Evolutionary conservation across 2,888 invertebrate species (phyloP).

Genomic region (Prosopocoilus inquinatus): DNA sequence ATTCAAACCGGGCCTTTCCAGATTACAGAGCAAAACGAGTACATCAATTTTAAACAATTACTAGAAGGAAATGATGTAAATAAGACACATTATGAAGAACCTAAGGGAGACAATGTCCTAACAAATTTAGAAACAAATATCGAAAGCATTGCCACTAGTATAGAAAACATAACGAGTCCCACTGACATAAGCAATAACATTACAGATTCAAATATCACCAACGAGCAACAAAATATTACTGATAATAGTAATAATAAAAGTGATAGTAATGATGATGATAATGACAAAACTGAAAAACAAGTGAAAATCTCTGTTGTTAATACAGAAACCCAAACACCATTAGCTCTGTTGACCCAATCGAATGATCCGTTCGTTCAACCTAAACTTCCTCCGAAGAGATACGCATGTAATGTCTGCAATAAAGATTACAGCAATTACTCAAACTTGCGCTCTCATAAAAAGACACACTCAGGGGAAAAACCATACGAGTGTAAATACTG

Average conservation of each 20-base stretch:
- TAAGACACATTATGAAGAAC: slow-evolving; percentile 24
- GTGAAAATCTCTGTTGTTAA: neutral
- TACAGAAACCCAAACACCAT: slow-evolving; percentile 15
- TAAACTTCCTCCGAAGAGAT: slow-evolving; percentile 29
- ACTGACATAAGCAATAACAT: neutral
- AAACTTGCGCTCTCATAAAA: slow-evolving; percentile 46
- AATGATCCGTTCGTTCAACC: slow-evolving; percentile 18
- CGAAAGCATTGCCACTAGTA: neutral
- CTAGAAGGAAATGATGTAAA: slow-evolving; percentile 35
- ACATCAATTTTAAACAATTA: slow-evolving; percentile 45
- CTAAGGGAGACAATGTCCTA: neutral
- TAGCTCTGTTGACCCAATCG: slow-evolving; percentile 23
- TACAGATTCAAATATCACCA: neutral
- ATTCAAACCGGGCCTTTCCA: slow-evolving; percentile 27
- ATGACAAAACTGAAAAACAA: neutral
- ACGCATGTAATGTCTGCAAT: slow-evolving; percentile 41
- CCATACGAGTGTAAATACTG: slow-evolving; percentile 49
- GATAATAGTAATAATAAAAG: too few species aligned
- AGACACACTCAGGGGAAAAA: slow-evolving; percentile 49
- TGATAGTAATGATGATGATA: neutral
- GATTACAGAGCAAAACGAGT: slow-evolving; percentile 38
- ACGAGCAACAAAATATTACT: neutral
- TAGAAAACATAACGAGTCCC: slow-evolving; percentile 1
- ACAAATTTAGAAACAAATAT: neutral
- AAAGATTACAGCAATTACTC: slow-evolving; percentile 46